These are phyloP conservation scores for Sinelater perroti DNA, from an alignment of 2,888 invertebrate species.

Conservation along the genomic window DNA sequence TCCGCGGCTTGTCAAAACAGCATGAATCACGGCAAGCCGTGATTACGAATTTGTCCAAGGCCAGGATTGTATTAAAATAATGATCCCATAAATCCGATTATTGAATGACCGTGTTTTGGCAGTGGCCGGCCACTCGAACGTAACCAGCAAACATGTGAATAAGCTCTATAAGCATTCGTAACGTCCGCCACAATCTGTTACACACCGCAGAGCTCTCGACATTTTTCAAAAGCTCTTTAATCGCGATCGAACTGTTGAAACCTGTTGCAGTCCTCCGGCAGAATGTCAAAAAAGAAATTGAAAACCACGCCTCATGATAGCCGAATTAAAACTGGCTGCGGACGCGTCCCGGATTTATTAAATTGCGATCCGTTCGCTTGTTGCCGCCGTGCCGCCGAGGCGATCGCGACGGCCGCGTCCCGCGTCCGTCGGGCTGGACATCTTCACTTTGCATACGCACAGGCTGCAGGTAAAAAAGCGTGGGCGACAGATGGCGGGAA, in stretches of 20 bases:
- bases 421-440: too few relatives aligned
- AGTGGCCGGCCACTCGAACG: constrained; percentile 25
- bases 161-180: constrained; percentile 47
- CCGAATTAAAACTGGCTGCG: constrained; percentile 4
- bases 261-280: constrained; percentile 58
- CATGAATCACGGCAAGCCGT: constrained; percentile 23
- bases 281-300: constrained; percentile 41
- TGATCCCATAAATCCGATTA: constrained; percentile 11
- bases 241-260: constrained; percentile 61
- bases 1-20: constrained; percentile 18
- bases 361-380: neutral
- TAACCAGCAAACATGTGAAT: constrained; percentile 53
- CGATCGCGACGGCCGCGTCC: too few relatives aligned
- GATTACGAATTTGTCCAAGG: constrained; percentile 15
- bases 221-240: constrained; percentile 62
- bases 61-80: constrained; percentile 9
- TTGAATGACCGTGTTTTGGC: constrained; percentile 18
- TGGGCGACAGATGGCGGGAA: constrained; percentile 59
- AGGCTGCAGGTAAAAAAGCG: constrained; percentile 46
- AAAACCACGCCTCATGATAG: constrained; percentile 2
- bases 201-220: constrained; percentile 56
- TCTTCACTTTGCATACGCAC: constrained; percentile 18
- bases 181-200: constrained; percentile 57
- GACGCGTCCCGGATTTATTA: neutral
- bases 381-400: too few relatives aligned